These are phyloP conservation scores for Sapayoa aenigma DNA, from an alignment of 2,113 vertebrate species.

Conservation along the genomic window DNA sequence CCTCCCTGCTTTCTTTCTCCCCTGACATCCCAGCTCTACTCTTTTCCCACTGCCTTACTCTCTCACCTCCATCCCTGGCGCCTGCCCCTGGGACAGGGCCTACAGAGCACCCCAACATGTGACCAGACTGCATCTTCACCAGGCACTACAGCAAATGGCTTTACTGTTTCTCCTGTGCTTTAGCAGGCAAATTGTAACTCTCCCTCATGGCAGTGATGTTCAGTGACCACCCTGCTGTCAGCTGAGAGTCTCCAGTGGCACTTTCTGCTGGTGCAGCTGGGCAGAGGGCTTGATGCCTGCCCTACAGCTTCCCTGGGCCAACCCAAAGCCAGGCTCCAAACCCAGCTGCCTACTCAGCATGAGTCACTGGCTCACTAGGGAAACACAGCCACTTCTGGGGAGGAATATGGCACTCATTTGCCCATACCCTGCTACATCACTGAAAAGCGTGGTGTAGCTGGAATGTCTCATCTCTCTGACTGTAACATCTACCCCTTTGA, in stretches of 20 bases:
- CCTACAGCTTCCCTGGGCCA: rapidly evolving
- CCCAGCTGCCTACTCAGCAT: neutral
- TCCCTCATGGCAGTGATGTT: rapidly evolving
- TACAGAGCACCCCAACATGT: rapidly evolving
- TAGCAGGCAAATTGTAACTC: neutral
- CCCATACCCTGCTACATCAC: neutral
- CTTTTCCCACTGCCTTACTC: neutral
- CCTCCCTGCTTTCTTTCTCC: rapidly evolving
- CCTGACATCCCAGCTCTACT: neutral
- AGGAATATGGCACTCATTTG: neutral
- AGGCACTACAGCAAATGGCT: rapidly evolving
- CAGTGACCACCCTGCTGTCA: no score
- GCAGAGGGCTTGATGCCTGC: neutral
- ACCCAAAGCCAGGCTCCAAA: neutral
- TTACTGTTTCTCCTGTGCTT: neutral
- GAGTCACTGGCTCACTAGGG: neutral
- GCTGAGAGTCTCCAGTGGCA: neutral
- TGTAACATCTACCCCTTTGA: neutral
- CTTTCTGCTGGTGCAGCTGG: neutral
- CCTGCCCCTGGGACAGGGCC: neutral
- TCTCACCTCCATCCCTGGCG: neutral
- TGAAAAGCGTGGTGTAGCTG: neutral
- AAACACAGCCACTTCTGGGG: neutral
- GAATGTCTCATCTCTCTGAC: neutral
- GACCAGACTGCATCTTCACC: rapidly evolving